A percentile compares a stretch with the other conserved stretches of the same genome.
Evolutionary conservation across 2,797 vertebrate genomes (phyloP).

Genomic region (Kryptolebias ocellatus): DNA sequence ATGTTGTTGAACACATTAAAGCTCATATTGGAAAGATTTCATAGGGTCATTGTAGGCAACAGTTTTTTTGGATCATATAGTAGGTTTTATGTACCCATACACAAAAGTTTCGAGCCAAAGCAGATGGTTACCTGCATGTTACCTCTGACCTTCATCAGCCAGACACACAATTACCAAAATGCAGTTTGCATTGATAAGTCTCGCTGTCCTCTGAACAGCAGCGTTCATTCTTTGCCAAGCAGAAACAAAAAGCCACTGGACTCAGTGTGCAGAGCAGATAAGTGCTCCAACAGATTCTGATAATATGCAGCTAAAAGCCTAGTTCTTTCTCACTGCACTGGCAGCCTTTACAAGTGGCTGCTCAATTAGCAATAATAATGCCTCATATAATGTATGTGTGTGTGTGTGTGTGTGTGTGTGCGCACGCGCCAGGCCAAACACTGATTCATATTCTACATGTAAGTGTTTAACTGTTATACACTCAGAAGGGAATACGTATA

Average conservation of each 20-base stretch:
- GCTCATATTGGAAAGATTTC: neutral
- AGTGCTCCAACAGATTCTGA: slow-evolving; percentile 46
- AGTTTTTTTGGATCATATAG: neutral
- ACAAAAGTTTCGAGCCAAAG: neutral
- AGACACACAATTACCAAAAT: slow-evolving; percentile 8
- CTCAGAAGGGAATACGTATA: neutral
- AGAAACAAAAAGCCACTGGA: slow-evolving; percentile 33
- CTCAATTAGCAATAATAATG: slow-evolving; percentile 30
- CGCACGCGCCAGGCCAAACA: slow-evolving; percentile 1
- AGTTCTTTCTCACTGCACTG: slow-evolving; percentile 27
- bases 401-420: too few species aligned
- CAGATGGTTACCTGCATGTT: neutral
- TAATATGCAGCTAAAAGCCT: slow-evolving; percentile 51
- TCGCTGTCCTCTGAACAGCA: slow-evolving; percentile 12
- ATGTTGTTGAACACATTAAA: too few species aligned
- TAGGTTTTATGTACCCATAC: neutral
- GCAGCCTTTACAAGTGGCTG: slow-evolving; percentile 33
- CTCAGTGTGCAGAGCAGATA: slow-evolving; percentile 26
- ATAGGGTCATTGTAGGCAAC: neutral
- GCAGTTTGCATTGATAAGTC: slow-evolving; percentile 16
- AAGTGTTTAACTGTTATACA: slow-evolving; percentile 16
- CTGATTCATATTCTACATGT: slow-evolving; percentile 9
- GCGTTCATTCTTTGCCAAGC: slow-evolving; percentile 23
- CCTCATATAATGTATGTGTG: slow-evolving; percentile 10
- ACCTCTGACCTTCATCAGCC: slow-evolving; percentile 18